Base-by-base conservation (phyloP, 2,888 invertebrate species). In the Maniola hyperantus region DNA sequence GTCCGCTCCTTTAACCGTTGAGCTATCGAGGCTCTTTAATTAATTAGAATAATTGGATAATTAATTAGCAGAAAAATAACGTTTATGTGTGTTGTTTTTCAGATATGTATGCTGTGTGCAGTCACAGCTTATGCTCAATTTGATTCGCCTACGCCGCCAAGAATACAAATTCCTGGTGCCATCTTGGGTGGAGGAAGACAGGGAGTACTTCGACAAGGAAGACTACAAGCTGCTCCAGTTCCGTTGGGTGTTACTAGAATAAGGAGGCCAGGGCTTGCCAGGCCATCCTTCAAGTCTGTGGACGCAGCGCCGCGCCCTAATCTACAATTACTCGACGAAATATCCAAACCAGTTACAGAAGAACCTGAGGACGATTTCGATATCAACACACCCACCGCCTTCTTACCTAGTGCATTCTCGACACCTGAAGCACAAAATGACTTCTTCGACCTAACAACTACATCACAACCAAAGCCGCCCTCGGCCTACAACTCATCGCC, bases 141-240 rank as follows among this genome's bases (percentile, higher is more conserved):
- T 84, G 90, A 91, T 74, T 84, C 86, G 58, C 94, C 95, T 73
- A 78, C 91, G 65, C 95, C 96, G n/a, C 95, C 93, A 11, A 88
- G 96, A 76, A 84, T 95, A 18, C 92, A 90, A 76, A 95, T 96
- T 72, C 95, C 95, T 0, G 96, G 96, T 51, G 95, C 95, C 0
- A 78, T 94, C 26, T 83, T 89, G 8, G 57, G 57, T 54, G 91
- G 91, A 20, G 82, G 82, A 15, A 79, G 88, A 66, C 89, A 81
- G 79, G 88, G 84, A 59, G 93, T 82, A 70, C 91, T 79, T 79
- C 82, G 91, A 63, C 91, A 92, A 73, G 92, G 88, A 63, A 84
- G 90, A 72, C 75, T 89, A 46, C 87, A 87, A 68, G 74, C 79
- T 69, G 80, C 82, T 42, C 82, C 85, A 20, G 66, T 81, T 44